A percentile compares a stretch with the other conserved stretches of the same genome.
Evolutionary conservation across 1,140 invertebrate genomes (phyloP).

Genomic region (Penaeus indicus): DNA sequence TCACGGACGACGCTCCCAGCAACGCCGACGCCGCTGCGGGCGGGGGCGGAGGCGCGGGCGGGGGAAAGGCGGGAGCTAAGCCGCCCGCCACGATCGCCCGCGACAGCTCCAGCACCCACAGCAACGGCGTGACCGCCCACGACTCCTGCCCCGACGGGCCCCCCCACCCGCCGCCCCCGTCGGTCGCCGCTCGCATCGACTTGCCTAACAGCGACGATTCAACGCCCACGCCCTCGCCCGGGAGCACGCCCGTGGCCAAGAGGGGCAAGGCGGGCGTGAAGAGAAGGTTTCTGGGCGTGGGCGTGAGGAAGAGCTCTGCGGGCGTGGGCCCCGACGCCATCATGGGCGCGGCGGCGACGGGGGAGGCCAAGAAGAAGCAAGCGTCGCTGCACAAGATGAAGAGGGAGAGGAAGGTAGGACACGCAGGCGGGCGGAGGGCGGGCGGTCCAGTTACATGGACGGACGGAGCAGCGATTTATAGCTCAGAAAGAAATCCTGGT

Average conservation of each 20-base stretch:
- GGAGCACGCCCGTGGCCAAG: constrained; percentile 37
- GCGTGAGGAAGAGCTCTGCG: constrained; percentile 54
- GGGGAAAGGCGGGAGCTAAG: not conserved
- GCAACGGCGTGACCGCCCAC: constrained; percentile 14
- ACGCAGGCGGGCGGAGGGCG: too few relatives aligned
- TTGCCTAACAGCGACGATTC: constrained; percentile 51
- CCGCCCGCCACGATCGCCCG: not conserved
- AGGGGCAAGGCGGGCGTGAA: constrained; percentile 41
- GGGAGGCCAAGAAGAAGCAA: constrained; percentile 63
- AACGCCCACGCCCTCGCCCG: constrained; percentile 58
- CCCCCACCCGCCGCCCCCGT: not conserved
- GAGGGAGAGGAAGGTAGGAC: constrained; percentile 65
- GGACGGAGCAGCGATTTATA: too few relatives aligned
- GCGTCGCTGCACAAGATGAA: constrained; percentile 66
- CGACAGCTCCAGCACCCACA: not conserved
- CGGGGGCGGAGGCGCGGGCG: not conserved
- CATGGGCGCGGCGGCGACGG: constrained; percentile 20
- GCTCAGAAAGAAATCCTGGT: too few relatives aligned
- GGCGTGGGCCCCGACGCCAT: constrained; percentile 51
- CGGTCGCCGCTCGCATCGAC: not conserved
- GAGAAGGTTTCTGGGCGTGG: constrained; percentile 59
- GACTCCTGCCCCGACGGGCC: constrained; percentile 21
- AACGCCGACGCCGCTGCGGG: not conserved
- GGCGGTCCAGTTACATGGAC: too few relatives aligned
- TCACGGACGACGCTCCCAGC: constrained; percentile 55